These are phyloP conservation scores for Gobionotothen gibberifrons DNA, from an alignment of 2,797 vertebrate genomes.

Conservation along the genomic window DNA sequence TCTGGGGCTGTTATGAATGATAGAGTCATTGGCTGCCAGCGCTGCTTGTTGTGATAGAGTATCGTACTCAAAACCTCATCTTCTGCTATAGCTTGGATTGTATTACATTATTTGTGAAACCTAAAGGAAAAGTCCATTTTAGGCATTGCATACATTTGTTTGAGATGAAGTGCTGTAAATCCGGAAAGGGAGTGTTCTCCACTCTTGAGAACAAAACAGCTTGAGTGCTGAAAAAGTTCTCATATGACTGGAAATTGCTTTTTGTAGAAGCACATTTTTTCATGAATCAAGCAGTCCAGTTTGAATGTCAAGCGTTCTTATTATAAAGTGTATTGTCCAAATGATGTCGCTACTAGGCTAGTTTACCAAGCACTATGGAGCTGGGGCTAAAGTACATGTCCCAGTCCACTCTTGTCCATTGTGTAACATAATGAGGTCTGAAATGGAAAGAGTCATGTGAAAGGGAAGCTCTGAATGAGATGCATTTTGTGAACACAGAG, in stretches of 20 bases:
- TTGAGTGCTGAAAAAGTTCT: neutral
- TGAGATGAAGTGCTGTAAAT: slow-evolving; percentile 1
- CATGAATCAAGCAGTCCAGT: neutral
- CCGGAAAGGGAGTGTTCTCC: neutral
- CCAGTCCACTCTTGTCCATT: slow-evolving; percentile 13
- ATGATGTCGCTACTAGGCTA: neutral
- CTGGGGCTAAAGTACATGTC: neutral
- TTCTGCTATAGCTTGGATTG: slow-evolving; percentile 1
- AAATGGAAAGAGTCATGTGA: slow-evolving; percentile 31
- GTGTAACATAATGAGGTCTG: slow-evolving; percentile 25
- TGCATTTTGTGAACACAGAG: slow-evolving; percentile 29
- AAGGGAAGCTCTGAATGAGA: slow-evolving; percentile 34
- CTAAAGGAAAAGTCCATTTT: neutral
- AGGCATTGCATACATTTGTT: slow-evolving; percentile 5
- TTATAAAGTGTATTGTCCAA: neutral
- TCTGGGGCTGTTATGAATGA: slow-evolving; percentile 60
- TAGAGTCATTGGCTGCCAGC: slow-evolving; percentile 33
- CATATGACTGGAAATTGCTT: neutral
- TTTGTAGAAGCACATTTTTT: neutral
- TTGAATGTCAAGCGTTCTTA: neutral
- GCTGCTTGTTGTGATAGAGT: slow-evolving; percentile 20
- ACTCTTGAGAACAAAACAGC: slow-evolving; percentile 2
- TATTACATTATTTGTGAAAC: slow-evolving; percentile 17
- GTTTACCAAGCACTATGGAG: neutral
- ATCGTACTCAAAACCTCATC: slow-evolving; percentile 11